Percentiles rank a stretch among this genome's conserved stretches.
These are phyloP conservation scores for Andrena haemorrhoa DNA, from an alignment of 2,888 invertebrate genomes.

Conservation along the genomic window DNA sequence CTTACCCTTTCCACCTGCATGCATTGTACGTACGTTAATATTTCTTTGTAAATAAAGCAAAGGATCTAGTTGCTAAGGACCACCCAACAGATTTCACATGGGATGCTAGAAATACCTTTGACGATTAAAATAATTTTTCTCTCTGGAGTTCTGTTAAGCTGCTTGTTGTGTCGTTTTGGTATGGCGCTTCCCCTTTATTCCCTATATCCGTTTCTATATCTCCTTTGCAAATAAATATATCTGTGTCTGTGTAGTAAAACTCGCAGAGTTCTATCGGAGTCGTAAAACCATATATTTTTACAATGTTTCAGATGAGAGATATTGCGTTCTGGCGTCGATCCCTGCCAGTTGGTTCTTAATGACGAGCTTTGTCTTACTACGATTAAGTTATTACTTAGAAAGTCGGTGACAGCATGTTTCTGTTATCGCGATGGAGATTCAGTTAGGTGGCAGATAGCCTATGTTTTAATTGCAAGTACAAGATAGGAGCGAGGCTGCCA, in stretches of 20 bases:
- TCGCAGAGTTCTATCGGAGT: not conserved
- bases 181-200: no score
- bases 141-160: not conserved
- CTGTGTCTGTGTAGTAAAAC: not conserved
- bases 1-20: no score
- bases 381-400: conserved; percentile 79
- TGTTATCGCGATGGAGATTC: conserved; percentile 12
- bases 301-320: conserved; percentile 90
- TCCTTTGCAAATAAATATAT: no score
- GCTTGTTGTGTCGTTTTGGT: no score
- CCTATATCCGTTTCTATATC: no score
- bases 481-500: conserved; percentile 44
- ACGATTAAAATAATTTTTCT: not conserved
- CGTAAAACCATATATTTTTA: conserved; percentile 71
- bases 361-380: conserved; percentile 87
- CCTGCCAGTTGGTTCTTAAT: conserved; percentile 92
- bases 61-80: conserved; percentile 11
- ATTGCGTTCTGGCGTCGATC: conserved; percentile 91
- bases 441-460: conserved; percentile 60
- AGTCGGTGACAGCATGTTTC: conserved; percentile 78
- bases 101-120: not conserved
- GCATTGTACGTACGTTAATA: conserved; percentile 39
- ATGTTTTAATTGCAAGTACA: conserved; percentile 49
- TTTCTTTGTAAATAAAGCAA: conserved; percentile 49
- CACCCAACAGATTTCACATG: not conserved